Percentiles rank a stretch among this genome's conserved stretches.
Conservation (phyloP, 2,888 invertebrate genomes). For the Furcula furcula region DNA sequence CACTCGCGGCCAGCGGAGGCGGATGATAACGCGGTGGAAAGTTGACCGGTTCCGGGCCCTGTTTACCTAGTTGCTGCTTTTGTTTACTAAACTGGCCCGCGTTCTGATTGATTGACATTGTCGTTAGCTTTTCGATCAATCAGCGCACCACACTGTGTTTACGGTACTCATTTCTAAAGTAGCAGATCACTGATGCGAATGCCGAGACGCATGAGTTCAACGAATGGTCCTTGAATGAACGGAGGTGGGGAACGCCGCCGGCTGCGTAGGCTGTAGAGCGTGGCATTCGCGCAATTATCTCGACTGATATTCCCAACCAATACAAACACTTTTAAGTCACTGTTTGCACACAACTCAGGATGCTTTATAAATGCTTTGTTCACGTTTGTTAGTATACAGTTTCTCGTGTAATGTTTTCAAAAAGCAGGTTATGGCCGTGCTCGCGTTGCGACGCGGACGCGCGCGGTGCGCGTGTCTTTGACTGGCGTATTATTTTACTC, state of each 20-base stretch:
- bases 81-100: slow-evolving; percentile 73
- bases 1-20: slow-evolving; percentile 85
- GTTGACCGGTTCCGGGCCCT: slow-evolving; percentile 78
- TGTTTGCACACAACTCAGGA: slow-evolving; percentile 14
- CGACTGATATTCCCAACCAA: slow-evolving; percentile 25
- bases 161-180: slow-evolving; percentile 58
- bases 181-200: slow-evolving; percentile 52
- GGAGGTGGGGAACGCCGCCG: slow-evolving; percentile 73
- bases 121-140: slow-evolving; percentile 52
- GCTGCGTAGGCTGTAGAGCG: slow-evolving; percentile 76
- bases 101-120: slow-evolving; percentile 79
- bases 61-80: slow-evolving; percentile 79
- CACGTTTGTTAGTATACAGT: slow-evolving; percentile 19
- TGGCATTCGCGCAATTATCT: slow-evolving; percentile 75
- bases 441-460: slow-evolving; percentile 55
- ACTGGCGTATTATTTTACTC: no score
- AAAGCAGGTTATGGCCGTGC: slow-evolving; percentile 45
- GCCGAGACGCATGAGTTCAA: slow-evolving; percentile 68
- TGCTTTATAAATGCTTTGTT: slow-evolving; percentile 8
- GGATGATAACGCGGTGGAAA: slow-evolving; percentile 91
- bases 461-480: slow-evolving; percentile 60
- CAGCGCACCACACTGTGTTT: slow-evolving; percentile 44
- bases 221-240: slow-evolving; percentile 78
- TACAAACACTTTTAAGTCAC: slow-evolving; percentile 34
- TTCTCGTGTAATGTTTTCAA: slow-evolving; percentile 43